Evolutionary conservation across 1,140 invertebrate species (phyloP).

Genomic region (Atta cephalotes): DNA sequence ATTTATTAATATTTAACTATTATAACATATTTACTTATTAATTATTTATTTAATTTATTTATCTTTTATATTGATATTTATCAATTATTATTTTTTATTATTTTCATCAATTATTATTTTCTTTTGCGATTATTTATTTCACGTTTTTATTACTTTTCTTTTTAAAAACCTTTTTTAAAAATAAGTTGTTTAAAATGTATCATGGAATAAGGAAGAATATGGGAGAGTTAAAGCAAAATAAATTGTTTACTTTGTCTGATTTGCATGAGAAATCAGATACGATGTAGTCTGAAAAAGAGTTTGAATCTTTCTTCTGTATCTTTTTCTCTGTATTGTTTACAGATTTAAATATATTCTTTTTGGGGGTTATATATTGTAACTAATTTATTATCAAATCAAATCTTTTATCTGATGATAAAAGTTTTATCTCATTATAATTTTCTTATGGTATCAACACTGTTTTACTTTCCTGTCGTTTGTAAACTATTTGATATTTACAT

Average conservation of each 20-base stretch:
- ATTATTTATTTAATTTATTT: constrained; percentile 22
- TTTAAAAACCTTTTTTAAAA: not conserved
- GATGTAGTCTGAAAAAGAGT: constrained; percentile 3
- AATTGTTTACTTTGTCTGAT: constrained; percentile 2
- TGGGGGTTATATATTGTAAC: not conserved
- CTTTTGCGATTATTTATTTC: not conserved
- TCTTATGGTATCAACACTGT: not conserved
- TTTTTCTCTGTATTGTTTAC: not conserved
- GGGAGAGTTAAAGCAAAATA: constrained; percentile 17
- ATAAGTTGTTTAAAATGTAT: not conserved
- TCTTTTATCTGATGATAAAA: constrained; percentile 6
- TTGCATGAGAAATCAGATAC: constrained; percentile 34
- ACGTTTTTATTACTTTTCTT: not conserved
- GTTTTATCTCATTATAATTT: not conserved
- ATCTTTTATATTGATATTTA: not conserved
- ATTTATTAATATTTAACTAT: constrained; percentile 5
- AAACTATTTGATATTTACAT: not conserved
- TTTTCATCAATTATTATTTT: not conserved
- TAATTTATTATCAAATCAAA: constrained; percentile 20
- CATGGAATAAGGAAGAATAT: not conserved
- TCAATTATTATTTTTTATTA: not conserved
- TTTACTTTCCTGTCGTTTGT: not conserved
- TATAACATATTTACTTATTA: not conserved
- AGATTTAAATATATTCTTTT: constrained; percentile 27
- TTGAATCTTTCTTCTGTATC: not conserved